Conservation (phyloP, 2,113 vertebrate species). For the Reinhardtius hippoglossoides region DNA sequence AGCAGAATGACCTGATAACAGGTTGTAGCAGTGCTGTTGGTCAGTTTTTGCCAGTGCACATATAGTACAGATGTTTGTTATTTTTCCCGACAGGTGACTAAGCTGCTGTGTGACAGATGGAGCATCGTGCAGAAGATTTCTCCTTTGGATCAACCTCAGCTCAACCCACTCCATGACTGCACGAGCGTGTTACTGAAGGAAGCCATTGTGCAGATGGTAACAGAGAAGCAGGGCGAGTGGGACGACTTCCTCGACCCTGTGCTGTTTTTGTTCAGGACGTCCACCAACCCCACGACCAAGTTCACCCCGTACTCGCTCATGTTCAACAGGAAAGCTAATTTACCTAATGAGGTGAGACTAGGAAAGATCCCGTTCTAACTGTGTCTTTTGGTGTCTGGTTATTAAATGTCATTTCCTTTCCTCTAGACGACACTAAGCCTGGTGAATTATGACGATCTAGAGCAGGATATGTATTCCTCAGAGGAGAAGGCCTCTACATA, state of each 20-base stretch:
- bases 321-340: constrained; percentile 86
- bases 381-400: background rate
- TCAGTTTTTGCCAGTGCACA: background rate
- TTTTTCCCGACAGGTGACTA: constrained; percentile 80
- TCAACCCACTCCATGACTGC: constrained; percentile 76
- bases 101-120: constrained; percentile 84
- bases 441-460: constrained; percentile 74
- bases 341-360: constrained; percentile 75
- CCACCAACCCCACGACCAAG: constrained; percentile 85
- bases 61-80: background rate
- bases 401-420: background rate
- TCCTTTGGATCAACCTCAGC: constrained; percentile 73
- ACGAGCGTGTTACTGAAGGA: constrained; percentile 79
- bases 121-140: constrained; percentile 85
- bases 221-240: constrained; percentile 86
- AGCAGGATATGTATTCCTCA: constrained; percentile 58
- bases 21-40: background rate
- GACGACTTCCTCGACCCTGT: constrained; percentile 87
- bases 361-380: background rate
- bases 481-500: constrained; percentile 71
- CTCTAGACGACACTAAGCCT: constrained; percentile 71
- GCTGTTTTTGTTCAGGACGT: constrained; percentile 87
- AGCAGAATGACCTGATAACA: background rate
- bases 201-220: constrained; percentile 84
- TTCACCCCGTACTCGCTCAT: constrained; percentile 90